A percentile compares a stretch with the other conserved stretches of the same genome.
phyloP scores from a whole-genome alignment of 1,140 invertebrate species.

The Drosophila sechellia region DNA sequence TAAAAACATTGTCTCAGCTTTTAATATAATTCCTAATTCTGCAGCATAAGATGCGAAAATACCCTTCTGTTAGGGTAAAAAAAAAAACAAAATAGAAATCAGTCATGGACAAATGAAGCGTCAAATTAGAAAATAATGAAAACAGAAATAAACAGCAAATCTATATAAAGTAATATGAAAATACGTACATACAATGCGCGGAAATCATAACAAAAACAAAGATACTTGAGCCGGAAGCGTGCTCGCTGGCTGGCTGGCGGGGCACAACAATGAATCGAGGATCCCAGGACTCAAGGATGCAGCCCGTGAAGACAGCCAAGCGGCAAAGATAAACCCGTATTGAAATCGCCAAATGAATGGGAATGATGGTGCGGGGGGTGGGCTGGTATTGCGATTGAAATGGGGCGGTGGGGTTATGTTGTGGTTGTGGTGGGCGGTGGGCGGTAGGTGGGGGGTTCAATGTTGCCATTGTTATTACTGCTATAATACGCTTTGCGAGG shows the following conservation, averaged over 20 bases:
- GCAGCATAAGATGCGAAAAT: background rate
- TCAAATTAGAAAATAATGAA: constrained; percentile 75
- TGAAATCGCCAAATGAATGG: constrained; percentile 45
- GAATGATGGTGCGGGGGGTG: background rate
- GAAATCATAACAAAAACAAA: constrained; percentile 44
- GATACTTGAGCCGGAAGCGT: constrained; percentile 74
- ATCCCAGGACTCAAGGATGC: constrained; percentile 44
- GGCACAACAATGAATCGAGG: constrained; percentile 40
- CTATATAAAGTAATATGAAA: constrained; percentile 36
- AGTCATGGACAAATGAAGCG: constrained; percentile 66
- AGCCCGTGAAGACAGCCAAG: constrained; percentile 38
- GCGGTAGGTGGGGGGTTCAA: constrained; percentile 11
- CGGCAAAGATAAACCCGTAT: constrained; percentile 53
- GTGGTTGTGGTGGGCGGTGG: background rate
- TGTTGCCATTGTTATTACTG: constrained; percentile 76
- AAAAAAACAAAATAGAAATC: constrained; percentile 31
- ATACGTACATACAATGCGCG: constrained; percentile 10
- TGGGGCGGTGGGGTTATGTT: constrained; percentile 3
- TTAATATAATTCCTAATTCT: background rate
- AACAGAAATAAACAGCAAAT: constrained; percentile 27
- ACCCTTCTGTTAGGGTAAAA: constrained; percentile 5
- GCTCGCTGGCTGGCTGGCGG: background rate
- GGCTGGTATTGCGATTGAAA: background rate
- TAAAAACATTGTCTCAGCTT: too few species aligned
- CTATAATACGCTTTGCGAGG: constrained; percentile 76